These are phyloP conservation scores for Laspeyria flexula DNA, from an alignment of 2,888 invertebrate species.

Conservation along the genomic window DNA sequence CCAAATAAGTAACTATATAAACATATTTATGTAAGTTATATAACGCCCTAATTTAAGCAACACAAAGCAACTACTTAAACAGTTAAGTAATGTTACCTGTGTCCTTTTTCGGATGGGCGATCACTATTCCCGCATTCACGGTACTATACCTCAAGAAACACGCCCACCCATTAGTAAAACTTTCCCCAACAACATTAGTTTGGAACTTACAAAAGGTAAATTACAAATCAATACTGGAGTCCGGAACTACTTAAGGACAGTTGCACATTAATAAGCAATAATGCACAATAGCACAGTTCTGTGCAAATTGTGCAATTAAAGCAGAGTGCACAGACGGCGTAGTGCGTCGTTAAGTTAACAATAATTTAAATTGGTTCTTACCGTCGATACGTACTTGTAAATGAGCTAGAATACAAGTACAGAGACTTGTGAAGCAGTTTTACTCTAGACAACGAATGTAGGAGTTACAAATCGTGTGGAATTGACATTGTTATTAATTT, in stretches of 20 bases:
- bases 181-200: neutral
- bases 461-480: slow-evolving; percentile 22
- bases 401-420: slow-evolving; percentile 41
- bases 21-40: neutral
- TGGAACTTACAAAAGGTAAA: slow-evolving; percentile 24
- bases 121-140: neutral
- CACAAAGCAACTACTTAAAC: neutral
- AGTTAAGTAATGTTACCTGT: neutral
- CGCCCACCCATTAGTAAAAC: neutral
- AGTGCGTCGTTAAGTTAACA: slow-evolving; percentile 52
- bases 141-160: neutral
- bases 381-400: slow-evolving; percentile 47
- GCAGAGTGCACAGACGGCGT: slow-evolving; percentile 34
- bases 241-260: slow-evolving; percentile 33
- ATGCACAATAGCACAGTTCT: slow-evolving; percentile 35
- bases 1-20: no score
- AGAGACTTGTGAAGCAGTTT: slow-evolving; percentile 42
- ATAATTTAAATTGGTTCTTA: slow-evolving; percentile 57
- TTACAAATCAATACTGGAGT: slow-evolving; percentile 36
- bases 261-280: slow-evolving; percentile 41
- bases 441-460: slow-evolving; percentile 32
- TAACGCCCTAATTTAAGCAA: neutral
- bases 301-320: slow-evolving; percentile 48
- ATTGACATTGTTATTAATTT: neutral
- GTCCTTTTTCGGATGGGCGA: neutral